These are phyloP conservation scores for Aporophyla nigra DNA, from an alignment of 2,888 invertebrate species.

Conservation along the genomic window DNA sequence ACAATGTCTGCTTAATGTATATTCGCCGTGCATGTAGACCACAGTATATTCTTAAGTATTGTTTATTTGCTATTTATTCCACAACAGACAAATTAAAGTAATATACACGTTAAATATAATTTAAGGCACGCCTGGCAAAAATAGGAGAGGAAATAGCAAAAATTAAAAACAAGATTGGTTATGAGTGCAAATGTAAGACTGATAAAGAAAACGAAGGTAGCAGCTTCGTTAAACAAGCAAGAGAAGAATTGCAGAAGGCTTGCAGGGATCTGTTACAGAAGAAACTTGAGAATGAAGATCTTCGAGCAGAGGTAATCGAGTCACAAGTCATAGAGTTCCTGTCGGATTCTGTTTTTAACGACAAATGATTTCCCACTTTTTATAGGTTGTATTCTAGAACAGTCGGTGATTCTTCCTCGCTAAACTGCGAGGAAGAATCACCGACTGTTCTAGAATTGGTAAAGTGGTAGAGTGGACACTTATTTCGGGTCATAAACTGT, in stretches of 20 bases:
- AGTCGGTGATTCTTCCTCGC: too few species aligned
- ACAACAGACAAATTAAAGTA: not conserved
- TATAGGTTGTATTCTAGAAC: too few species aligned
- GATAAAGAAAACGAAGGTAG: constrained; percentile 80
- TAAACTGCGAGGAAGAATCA: too few species aligned
- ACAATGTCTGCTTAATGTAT: not conserved
- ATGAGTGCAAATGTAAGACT: constrained; percentile 73
- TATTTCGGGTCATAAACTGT: not conserved
- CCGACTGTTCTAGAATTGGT: too few species aligned
- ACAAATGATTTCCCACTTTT: not conserved
- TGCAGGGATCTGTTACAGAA: constrained; percentile 80
- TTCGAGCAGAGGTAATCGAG: constrained; percentile 78
- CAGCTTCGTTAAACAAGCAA: constrained; percentile 78
- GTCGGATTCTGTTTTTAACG: not conserved
- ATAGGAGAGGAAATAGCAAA: constrained; percentile 70
- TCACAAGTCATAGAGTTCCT: not conserved
- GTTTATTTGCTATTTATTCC: not conserved
- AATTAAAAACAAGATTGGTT: constrained; percentile 67
- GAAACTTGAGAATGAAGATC: constrained; percentile 83
- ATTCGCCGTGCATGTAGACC: not conserved
- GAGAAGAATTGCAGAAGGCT: constrained; percentile 82
- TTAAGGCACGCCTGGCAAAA: constrained; percentile 73
- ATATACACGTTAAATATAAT: constrained; percentile 9
- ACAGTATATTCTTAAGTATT: not conserved
- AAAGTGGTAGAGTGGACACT: too few species aligned